Evolutionary conservation across 2,113 vertebrate species (phyloP), one percentile per base, ranked within the genome.

Genomic region (Heteronetta atricapilla): DNA sequence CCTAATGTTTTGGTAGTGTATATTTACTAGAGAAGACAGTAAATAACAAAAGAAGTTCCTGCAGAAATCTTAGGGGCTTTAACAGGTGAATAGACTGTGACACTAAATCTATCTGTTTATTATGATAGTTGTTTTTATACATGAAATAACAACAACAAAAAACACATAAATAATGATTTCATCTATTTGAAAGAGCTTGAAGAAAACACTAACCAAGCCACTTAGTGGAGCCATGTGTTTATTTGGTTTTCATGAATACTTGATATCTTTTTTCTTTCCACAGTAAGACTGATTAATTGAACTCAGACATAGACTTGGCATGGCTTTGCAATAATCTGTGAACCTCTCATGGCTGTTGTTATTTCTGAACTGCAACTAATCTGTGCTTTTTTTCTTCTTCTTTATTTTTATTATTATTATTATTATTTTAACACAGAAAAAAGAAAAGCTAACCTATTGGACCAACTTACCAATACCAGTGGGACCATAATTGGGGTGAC

Each of bases 381-480:
- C 2, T 78, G 19, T 95, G 53, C 3, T 58, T 42, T 73, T n/a
- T 84, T 60, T 82, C 91, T 46, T 40, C 26, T 59, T 87, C 15
- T 48, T 48, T 48, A 10, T 46, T 46, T 44, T 44, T 44, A 17
- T 44, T 46, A 46, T 46, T 48, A 48, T 48, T 48, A 48, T 48
- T 40, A 40, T 48, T 46, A 46, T 88, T 40, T 42, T 8, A 48
- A 85, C 74, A 36, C 97, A 99, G 99, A 99, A 95, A 99, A 99
- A 96, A 98, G 98, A 96, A 99, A 99, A 97, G 97, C 99, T 82
- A 99, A 98, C 97, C 97, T 99, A 89, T 97, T 99, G 97, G 99
- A 99, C 97, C 99, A 99, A 98, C 98, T 99, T 94, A 99, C 99
- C 97, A 99, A 99, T 98, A 99, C 99, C 91, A 99, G 99, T 69